Evolutionary conservation across 2,113 vertebrate species (phyloP), one percentile per base, ranked within the genome.

Genomic region (Hypanus sabinus): DNA sequence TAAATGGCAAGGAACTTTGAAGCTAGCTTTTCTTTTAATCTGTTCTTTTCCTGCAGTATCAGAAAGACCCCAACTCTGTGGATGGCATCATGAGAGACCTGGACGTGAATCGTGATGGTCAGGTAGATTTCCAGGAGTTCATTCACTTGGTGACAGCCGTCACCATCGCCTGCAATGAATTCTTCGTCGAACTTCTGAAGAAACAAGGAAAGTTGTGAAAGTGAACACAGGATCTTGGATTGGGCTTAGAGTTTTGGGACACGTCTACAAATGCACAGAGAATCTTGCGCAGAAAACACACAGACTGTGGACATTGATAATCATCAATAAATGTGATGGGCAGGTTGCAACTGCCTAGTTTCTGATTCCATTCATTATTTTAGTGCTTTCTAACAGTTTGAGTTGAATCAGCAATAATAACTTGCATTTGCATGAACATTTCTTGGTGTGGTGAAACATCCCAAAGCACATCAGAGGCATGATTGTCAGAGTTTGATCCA

Each of bases 71-170:
- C 0, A 73, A 95, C 0, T 95, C 97, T 0, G 97, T 99, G 81
- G 98, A 99, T 93, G 97, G 97, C 95, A 98, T 99, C 60, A 97
- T 99, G 98, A 95, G 94, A 3, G 98, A 98, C 94, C 95, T 99
- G 95, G 98, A 99, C 55, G 97, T 98, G 94, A 97, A 99, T 0
- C 94, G 96, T 1, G 98, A 99, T 0, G 98, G 98, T 0, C 96
- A 99, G 76, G 98, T 99, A 94, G 98, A 99, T 95, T 99, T 99
- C 96, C 97, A 98, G 95, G 98, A 99, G 95, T 99, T 97, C 18
- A 97, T 99, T 46, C 95, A 98, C 38, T 95, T 99, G 95, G 98
- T 99, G n/a, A 97, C 97, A 0, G 97, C 97, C 0, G 96, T 99
- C 94, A 98, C 98, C 0, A 97, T 99, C 94, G 97, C 97, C 94